Base-by-base conservation (phyloP, 2,113 vertebrate species). In the Ptilorrhoa leucosticta region DNA sequence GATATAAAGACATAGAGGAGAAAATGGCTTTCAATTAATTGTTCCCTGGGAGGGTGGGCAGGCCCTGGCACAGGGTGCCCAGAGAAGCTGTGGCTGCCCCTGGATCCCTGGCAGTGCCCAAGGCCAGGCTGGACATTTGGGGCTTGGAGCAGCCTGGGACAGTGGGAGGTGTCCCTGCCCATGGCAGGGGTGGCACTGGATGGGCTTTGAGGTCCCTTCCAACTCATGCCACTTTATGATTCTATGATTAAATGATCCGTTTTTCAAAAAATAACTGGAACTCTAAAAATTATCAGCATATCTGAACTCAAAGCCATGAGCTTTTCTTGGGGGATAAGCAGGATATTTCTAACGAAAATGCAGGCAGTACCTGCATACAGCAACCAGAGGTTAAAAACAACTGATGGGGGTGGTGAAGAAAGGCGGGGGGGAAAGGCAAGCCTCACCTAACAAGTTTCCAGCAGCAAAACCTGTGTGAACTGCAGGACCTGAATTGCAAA, bases 101-200 rank as follows among this genome's bases (percentile, higher is more conserved):
- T 87, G 63, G 27, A 87, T 39, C 73, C 45, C 83, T 69, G 54
- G 45, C 0, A 87, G 72, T 78, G 83, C 0, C 73, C 53, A 45
- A 40, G 45, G 39, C 45, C 78, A 89, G 60, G 45, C 0, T 60
- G 69, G 60, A 72, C 2, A 3, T 0, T 0, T 65, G 2, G 19
- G 27, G 53, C 20, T 60, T 24, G 69, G 53, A 83, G 14, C 61
- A 35, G 1, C 20, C 45, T 76, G 78, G 70, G 40, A 53, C 0
- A 35, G 53, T 48, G 47, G 40, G 1, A 69, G 30, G n/a, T 40
- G 61, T 53, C 70, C 53, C 61, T 68, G 45, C 16, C 24, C 5
- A 17, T 26, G 33, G 45, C 28, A 75, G n/a, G 7, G 4, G 6
- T 40, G 7, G 30, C 0, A 27, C 1, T 0, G 3, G 21, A 19